Evolutionary conservation across 2,797 vertebrate genomes (phyloP).

Genomic region (Poeciliopsis infans): DNA sequence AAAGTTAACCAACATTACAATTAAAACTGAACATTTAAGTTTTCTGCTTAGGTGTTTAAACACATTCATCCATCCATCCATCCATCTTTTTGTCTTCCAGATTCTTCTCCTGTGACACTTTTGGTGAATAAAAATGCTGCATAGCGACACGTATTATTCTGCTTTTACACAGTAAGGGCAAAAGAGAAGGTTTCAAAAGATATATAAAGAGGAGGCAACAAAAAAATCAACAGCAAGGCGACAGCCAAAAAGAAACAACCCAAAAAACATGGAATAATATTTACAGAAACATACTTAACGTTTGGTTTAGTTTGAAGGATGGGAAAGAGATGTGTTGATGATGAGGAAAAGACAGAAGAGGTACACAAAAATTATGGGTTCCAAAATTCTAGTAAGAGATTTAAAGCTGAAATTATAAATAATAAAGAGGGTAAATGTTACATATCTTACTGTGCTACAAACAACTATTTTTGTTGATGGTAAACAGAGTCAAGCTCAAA

Average conservation of each 20-base stretch:
- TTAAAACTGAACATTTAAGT: conserved; percentile 6
- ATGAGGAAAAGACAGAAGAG: not conserved
- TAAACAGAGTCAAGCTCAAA: not conserved
- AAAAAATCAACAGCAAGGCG: not conserved
- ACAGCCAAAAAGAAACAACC: not conserved
- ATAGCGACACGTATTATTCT: not conserved
- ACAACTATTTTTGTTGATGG: not conserved
- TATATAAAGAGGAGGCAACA: not conserved
- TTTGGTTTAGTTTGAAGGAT: not conserved
- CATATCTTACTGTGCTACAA: not conserved
- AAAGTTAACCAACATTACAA: not conserved
- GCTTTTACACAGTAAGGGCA: not conserved
- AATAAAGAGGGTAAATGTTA: not conserved
- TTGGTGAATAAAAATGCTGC: conserved; percentile 30
- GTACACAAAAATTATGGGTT: not conserved
- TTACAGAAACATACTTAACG: not conserved
- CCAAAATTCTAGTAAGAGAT: not conserved
- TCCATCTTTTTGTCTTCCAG: conserved; percentile 65
- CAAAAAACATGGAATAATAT: not conserved
- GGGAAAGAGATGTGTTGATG: not conserved
- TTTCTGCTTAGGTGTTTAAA: not conserved
- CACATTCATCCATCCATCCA: too few relatives aligned
- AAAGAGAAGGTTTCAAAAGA: not conserved
- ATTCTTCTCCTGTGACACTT: conserved; percentile 39
- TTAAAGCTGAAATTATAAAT: not conserved